Evolutionary conservation across 2,888 invertebrate genomes (phyloP).

Genomic region (Bombylius major): DNA sequence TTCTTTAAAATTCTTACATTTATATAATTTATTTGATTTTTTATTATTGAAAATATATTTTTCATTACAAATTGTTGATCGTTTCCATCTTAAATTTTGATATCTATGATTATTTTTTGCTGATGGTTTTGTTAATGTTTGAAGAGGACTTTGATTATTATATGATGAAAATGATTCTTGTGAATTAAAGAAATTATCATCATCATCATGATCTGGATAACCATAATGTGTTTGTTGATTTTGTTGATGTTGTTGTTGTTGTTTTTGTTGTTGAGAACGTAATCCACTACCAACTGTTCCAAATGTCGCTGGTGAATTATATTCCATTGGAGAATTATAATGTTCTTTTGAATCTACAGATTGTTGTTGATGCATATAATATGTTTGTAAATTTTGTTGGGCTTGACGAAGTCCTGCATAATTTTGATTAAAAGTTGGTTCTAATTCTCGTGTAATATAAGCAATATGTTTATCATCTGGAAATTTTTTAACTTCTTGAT

Average conservation of each 20-base stretch:
- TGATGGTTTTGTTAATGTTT: not conserved
- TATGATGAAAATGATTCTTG: not conserved
- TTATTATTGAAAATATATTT: not conserved
- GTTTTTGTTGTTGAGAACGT: not conserved
- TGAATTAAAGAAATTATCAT: not conserved
- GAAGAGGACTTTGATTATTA: not conserved
- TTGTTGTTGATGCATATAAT: slow-evolving; percentile 2
- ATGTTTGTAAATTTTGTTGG: slow-evolving; percentile 4
- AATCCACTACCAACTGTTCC: too few species aligned
- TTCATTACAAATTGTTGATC: not conserved
- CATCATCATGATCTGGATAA: not conserved
- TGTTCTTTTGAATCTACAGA: not conserved
- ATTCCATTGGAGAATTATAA: not conserved
- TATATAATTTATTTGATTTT: not conserved
- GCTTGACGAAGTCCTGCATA: slow-evolving; percentile 6
- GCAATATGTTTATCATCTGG: not conserved
- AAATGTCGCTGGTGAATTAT: not conserved
- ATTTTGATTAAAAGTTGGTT: slow-evolving; percentile 11
- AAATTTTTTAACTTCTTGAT: not conserved
- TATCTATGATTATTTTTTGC: not conserved
- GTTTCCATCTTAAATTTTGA: not conserved
- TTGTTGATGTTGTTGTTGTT: too few species aligned
- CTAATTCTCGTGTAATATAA: slow-evolving; percentile 9
- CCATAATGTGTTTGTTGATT: not conserved
- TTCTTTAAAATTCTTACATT: not conserved